Conservation (phyloP, 1,140 invertebrate genomes). For the Drosophila paulistorum region DNA sequence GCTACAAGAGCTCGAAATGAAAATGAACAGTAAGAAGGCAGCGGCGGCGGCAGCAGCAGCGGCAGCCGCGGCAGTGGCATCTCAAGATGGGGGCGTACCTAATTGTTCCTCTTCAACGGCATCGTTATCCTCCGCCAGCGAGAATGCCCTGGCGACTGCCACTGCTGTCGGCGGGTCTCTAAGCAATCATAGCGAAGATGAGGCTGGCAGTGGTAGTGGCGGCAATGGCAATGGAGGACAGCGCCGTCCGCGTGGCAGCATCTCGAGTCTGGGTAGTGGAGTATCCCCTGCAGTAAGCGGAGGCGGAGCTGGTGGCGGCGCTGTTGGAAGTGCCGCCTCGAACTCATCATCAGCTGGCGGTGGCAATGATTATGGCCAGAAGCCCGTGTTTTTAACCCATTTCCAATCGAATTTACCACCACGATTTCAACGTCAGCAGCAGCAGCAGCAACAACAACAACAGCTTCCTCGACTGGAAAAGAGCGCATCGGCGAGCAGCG, state of each 20-base stretch:
- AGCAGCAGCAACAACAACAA: conserved; percentile 64
- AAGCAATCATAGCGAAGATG: conserved; percentile 8
- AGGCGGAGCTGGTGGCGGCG: conserved; percentile 17
- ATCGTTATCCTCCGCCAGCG: conserved; percentile 5
- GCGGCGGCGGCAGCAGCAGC: conserved; percentile 60
- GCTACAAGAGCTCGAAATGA: conserved; percentile 87
- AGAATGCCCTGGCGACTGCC: conserved; percentile 6
- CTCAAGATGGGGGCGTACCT: not conserved
- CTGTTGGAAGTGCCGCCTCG: conserved; percentile 23
- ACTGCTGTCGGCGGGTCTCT: not conserved
- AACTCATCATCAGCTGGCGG: conserved; percentile 16
- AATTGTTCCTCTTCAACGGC: not conserved
- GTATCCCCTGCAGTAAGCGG: conserved; percentile 12
- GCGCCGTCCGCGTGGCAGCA: conserved; percentile 64
- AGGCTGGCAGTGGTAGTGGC: conserved; percentile 54
- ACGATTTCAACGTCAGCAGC: conserved; percentile 91
- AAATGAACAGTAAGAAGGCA: conserved; percentile 84
- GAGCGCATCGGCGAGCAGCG: conserved; percentile 79
- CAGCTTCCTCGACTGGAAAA: conserved; percentile 75
- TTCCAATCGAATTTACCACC: conserved; percentile 93
- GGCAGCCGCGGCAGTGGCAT: not conserved
- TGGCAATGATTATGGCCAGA: conserved; percentile 58
- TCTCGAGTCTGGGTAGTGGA: conserved; percentile 47
- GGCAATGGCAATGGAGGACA: conserved; percentile 56
- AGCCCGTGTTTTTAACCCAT: conserved; percentile 86